Conservation (phyloP, 2,888 invertebrate species). For the Eupithecia subfuscata region DNA sequence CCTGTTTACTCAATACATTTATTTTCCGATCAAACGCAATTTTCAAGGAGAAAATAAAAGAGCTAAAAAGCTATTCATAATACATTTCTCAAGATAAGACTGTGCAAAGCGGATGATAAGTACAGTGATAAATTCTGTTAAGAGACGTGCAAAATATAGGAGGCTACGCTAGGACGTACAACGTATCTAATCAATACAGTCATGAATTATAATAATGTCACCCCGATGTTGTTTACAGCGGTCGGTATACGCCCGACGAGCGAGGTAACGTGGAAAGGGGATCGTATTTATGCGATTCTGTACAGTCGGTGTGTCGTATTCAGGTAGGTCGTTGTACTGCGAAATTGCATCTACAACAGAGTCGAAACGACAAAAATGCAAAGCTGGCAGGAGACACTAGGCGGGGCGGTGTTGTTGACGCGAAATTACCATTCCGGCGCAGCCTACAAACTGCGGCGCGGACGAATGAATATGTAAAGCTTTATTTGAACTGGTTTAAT, state of each 20-base stretch:
- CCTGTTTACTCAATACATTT: constrained; percentile 66
- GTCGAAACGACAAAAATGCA: constrained; percentile 77
- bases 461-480: constrained; percentile 78
- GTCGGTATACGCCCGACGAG: constrained; percentile 32
- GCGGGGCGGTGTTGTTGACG: constrained; percentile 71
- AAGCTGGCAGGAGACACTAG: constrained; percentile 53
- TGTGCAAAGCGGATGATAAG: constrained; percentile 32
- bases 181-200: constrained; percentile 39
- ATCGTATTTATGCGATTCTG: constrained; percentile 60
- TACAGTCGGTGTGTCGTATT: constrained; percentile 53
- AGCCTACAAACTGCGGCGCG: constrained; percentile 58
- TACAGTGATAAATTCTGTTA: constrained; percentile 30
- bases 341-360: constrained; percentile 62
- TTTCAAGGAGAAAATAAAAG: constrained; percentile 52
- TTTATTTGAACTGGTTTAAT: constrained; percentile 70
- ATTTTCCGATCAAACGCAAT: constrained; percentile 66
- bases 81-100: constrained; percentile 24
- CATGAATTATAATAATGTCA: constrained; percentile 41
- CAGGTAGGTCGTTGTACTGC: constrained; percentile 53
- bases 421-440: constrained; percentile 76
- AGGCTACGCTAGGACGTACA: constrained; percentile 24
- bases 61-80: constrained; percentile 23
- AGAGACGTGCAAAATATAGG: constrained; percentile 27
- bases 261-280: constrained; percentile 46
- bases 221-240: constrained; percentile 40